Conservation (phyloP, 1,140 invertebrate genomes). For the Trissolcus basalis region DNA sequence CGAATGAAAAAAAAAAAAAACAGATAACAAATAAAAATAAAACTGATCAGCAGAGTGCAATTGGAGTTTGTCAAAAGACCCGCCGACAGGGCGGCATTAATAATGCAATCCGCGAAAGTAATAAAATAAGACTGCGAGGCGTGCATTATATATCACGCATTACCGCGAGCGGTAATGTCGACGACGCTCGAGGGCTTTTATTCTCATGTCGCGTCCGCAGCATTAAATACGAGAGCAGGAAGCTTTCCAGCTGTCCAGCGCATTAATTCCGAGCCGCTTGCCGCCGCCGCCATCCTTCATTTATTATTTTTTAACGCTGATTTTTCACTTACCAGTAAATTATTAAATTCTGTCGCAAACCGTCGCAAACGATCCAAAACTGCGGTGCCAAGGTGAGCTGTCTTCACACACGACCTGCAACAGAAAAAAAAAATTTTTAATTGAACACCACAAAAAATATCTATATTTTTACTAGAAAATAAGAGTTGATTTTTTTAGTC, state of each 20-base stretch:
- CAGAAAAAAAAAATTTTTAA: too few species aligned
- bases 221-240: constrained; percentile 55
- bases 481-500: too few species aligned
- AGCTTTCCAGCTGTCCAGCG: constrained; percentile 57
- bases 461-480: too few species aligned
- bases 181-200: constrained; percentile 56
- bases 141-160: constrained; percentile 53
- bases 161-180: constrained; percentile 51
- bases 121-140: constrained; percentile 53
- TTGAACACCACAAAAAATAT: too few species aligned
- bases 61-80: constrained; percentile 17
- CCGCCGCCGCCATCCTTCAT: constrained; percentile 23
- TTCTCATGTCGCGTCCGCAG: constrained; percentile 52
- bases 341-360: too few species aligned
- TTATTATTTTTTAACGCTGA: neutral
- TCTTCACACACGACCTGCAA: too few species aligned
- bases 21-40: neutral
- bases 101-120: constrained; percentile 49
- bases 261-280: constrained; percentile 51
- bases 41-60: neutral
- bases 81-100: constrained; percentile 19
- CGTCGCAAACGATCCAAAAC: too few species aligned
- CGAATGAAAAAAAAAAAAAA: neutral
- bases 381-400: too few species aligned
- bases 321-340: too few species aligned